Percentiles rank a stretch among this genome's conserved stretches.
These are phyloP conservation scores for Echinops telfairi DNA, from an alignment of 2,113 vertebrate species.

Conservation along the genomic window DNA sequence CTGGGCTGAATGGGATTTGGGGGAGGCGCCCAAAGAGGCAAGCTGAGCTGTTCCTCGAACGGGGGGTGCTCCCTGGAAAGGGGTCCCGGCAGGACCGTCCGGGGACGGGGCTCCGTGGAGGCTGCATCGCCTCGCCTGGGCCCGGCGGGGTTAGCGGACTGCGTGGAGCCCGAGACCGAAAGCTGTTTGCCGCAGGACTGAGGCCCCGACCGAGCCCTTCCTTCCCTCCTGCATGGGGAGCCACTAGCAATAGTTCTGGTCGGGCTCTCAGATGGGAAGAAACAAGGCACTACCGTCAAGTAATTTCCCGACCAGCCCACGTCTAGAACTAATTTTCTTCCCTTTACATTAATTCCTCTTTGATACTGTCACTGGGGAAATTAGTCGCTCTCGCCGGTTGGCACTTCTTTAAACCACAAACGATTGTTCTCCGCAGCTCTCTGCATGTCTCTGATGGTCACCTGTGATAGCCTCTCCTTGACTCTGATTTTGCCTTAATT, in stretches of 20 bases:
- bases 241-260: neutral
- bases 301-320: neutral
- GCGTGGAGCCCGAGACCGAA: conserved; percentile 12
- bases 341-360: conserved; percentile 16
- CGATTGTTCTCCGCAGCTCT: conserved; percentile 58
- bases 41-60: conserved; percentile 35
- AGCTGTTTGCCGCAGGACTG: neutral
- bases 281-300: conserved; percentile 23
- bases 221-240: neutral
- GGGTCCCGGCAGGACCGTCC: neutral
- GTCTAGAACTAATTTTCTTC: conserved; percentile 32
- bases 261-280: neutral
- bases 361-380: conserved; percentile 12
- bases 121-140: neutral
- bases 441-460: conserved; percentile 67
- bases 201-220: neutral
- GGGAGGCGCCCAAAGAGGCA: neutral
- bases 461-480: conserved; percentile 53
- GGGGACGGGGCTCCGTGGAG: conserved; percentile 49
- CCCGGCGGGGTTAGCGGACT: neutral
- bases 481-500: conserved; percentile 59
- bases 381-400: neutral
- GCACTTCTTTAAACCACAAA: conserved; percentile 44
- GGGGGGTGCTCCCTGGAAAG: conserved; percentile 17
- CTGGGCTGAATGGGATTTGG: conserved; percentile 38